Conservation (phyloP, 2,888 invertebrate species). For the Nineta flava region DNA sequence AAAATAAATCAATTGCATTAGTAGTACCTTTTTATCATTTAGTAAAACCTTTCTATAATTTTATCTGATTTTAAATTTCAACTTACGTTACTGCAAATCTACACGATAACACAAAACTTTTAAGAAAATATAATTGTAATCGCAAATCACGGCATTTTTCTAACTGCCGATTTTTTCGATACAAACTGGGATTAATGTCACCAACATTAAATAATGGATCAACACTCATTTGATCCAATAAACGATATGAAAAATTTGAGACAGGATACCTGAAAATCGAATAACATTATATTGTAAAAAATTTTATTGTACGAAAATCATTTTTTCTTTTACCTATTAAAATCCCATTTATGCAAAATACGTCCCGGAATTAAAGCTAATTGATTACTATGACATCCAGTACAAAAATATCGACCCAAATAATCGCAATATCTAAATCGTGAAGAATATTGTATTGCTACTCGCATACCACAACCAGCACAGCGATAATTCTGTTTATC, state of each 20-base stretch:
- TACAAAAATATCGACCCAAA: slow-evolving; percentile 71
- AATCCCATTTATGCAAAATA: slow-evolving; percentile 48
- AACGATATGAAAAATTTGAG: slow-evolving; percentile 60
- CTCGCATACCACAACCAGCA: slow-evolving; percentile 72
- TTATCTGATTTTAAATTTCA: neutral
- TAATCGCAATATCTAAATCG: slow-evolving; percentile 71
- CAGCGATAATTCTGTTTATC: slow-evolving; percentile 62
- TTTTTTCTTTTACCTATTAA: slow-evolving; percentile 28
- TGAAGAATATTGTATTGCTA: slow-evolving; percentile 52
- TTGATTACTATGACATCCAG: slow-evolving; percentile 69
- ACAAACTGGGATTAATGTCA: slow-evolving; percentile 51
- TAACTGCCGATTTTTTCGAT: slow-evolving; percentile 43
- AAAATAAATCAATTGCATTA: slow-evolving; percentile 15
- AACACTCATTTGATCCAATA: slow-evolving; percentile 56
- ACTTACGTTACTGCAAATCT: slow-evolving; percentile 46
- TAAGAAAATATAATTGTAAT: slow-evolving; percentile 48
- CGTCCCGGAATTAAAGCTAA: slow-evolving; percentile 53
- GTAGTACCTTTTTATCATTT: slow-evolving; percentile 7
- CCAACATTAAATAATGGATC: slow-evolving; percentile 65
- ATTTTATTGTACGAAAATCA: neutral
- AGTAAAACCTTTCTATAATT: neutral
- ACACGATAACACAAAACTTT: slow-evolving; percentile 54
- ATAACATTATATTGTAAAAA: slow-evolving; percentile 2
- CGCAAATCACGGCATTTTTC: slow-evolving; percentile 43
- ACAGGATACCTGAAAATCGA: slow-evolving; percentile 51